These are phyloP conservation scores for Heloderma charlesbogerti DNA, from an alignment of 2,113 vertebrate genomes.

Conservation along the genomic window DNA sequence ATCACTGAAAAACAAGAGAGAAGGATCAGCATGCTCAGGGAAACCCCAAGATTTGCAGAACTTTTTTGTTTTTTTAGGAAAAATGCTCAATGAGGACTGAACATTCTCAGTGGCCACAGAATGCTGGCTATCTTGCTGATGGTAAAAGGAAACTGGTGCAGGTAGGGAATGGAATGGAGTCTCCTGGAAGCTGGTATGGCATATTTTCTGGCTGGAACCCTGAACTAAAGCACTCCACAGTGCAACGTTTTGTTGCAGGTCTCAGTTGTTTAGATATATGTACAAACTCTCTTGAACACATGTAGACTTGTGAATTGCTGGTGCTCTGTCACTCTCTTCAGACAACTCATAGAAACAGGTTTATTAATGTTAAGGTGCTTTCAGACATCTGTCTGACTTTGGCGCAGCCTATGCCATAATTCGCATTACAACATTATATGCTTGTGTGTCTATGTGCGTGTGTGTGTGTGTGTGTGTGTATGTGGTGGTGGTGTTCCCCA, in stretches of 20 bases:
- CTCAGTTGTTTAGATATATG: not conserved
- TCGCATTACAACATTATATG: not conserved
- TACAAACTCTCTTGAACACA: not conserved
- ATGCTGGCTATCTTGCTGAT: not conserved
- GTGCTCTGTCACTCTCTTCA: not conserved
- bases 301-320: not conserved
- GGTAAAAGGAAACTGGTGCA: not conserved
- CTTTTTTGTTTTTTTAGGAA: not conserved
- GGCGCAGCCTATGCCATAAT: not conserved
- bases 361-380: not conserved
- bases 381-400: not conserved
- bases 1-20: not conserved
- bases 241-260: not conserved
- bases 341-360: not conserved
- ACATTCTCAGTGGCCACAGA: not conserved
- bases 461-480: not conserved
- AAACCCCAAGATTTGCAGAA: not conserved
- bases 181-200: not conserved
- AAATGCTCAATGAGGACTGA: not conserved
- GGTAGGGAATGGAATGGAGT: not conserved
- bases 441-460: not conserved
- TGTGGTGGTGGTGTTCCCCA: too few relatives aligned
- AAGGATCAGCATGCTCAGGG: not conserved
- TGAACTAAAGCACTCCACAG: not conserved
- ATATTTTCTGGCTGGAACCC: not conserved